These are phyloP conservation scores for Eurystomus gularis DNA, from an alignment of 2,113 vertebrate species.

Conservation along the genomic window DNA sequence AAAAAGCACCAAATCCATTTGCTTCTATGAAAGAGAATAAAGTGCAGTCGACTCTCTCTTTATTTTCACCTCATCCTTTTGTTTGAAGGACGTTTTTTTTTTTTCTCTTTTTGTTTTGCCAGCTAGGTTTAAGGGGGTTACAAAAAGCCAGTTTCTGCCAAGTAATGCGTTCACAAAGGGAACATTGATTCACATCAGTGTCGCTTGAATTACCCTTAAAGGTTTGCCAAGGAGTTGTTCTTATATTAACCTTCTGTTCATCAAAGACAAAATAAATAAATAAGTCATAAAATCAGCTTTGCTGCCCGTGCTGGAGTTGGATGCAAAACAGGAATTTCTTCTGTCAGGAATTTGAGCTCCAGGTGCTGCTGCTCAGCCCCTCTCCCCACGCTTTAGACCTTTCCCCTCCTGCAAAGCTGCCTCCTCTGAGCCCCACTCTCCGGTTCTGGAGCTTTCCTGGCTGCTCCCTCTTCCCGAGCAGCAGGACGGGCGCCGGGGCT, in stretches of 20 bases:
- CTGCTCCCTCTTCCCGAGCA: neutral
- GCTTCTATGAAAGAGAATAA: conserved; percentile 94
- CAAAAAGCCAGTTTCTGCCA: conserved; percentile 95
- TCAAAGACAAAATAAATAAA: conserved; percentile 73
- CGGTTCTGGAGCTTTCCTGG: neutral
- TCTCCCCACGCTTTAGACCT: neutral
- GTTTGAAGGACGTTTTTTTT: conserved; percentile 88
- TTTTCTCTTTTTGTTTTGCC: conserved; percentile 81
- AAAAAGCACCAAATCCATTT: conserved; percentile 99
- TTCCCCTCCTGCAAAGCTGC: neutral
- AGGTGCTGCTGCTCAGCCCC: neutral
- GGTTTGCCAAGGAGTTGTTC: conserved; percentile 90
- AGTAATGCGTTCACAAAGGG: conserved; percentile 94
- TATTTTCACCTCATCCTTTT: conserved; percentile 97
- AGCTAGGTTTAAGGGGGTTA: conserved; percentile 90
- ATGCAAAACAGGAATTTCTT: conserved; percentile 55
- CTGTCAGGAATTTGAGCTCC: neutral
- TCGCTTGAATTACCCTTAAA: conserved; percentile 94
- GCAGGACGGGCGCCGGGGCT: neutral
- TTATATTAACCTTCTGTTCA: conserved; percentile 86
- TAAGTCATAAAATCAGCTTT: conserved; percentile 70
- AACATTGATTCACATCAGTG: conserved; percentile 96
- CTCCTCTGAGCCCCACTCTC: neutral
- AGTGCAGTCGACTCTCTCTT: conserved; percentile 85
- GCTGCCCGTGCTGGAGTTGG: neutral